Evolutionary conservation across 2,888 invertebrate species (phyloP).

Genomic region (Leucozona laternaria): DNA sequence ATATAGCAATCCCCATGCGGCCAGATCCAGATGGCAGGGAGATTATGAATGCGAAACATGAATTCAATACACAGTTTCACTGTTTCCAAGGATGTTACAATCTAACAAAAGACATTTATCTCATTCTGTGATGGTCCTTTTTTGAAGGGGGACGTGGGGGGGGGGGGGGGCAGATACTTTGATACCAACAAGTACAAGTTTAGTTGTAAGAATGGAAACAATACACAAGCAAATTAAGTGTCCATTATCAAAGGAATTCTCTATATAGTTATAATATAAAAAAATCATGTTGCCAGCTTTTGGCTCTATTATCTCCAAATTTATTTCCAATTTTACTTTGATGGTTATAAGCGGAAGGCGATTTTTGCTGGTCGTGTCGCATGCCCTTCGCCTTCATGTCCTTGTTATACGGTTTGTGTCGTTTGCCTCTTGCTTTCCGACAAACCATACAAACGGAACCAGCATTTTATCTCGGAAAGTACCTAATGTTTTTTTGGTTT

Average conservation of each 20-base stretch:
- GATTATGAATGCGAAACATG: constrained; percentile 64
- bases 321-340: constrained; percentile 60
- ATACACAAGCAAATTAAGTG: constrained; percentile 38
- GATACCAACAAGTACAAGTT: constrained; percentile 8
- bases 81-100: constrained; percentile 36
- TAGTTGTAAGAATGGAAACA: constrained; percentile 8
- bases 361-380: constrained; percentile 16
- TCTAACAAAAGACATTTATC: constrained; percentile 36
- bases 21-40: constrained; percentile 38
- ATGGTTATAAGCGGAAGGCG: constrained; percentile 38
- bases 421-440: background rate
- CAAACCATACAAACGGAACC: background rate
- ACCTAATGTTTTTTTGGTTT: background rate
- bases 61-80: constrained; percentile 57
- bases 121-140: background rate
- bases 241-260: constrained; percentile 50
- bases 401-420: background rate
- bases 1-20: background rate
- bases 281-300: constrained; percentile 41
- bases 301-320: constrained; percentile 51
- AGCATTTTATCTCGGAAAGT: constrained; percentile 13
- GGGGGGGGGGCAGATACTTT: background rate
- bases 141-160: background rate
- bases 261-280: constrained; percentile 27
- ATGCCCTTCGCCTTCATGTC: background rate